Percentiles rank a stretch among this genome's conserved stretches.
Conservation (phyloP, 2,113 vertebrate species). For the Rhinoderma darwinii region DNA sequence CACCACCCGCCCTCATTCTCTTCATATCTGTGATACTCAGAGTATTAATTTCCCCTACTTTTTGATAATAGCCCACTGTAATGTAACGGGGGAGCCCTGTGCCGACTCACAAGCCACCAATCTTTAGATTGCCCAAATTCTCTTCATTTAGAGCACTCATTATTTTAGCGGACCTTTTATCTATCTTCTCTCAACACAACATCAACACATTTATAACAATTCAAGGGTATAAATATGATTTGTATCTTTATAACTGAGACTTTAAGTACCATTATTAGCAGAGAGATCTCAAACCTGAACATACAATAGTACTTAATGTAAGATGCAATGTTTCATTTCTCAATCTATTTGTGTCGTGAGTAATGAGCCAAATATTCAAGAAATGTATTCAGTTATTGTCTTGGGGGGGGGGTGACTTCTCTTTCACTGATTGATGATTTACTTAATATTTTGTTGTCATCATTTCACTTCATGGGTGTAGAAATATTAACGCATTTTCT, state of each 20-base stretch:
- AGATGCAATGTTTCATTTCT: neutral
- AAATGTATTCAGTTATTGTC: neutral
- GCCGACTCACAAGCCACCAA: no score
- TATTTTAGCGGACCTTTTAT: neutral
- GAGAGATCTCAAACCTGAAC: neutral
- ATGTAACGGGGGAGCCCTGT: no score
- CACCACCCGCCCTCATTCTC: no score
- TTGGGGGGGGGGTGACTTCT: neutral
- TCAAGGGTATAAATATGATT: neutral
- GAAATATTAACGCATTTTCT: neutral
- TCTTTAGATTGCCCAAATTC: neutral
- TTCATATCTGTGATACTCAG: no score
- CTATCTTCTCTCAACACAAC: no score
- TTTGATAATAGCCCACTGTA: no score
- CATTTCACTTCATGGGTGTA: conserved; percentile 34
- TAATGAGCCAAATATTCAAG: conserved; percentile 4
- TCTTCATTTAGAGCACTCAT: neutral
- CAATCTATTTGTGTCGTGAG: neutral
- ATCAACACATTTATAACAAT: neutral
- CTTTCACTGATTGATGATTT: conserved; percentile 9
- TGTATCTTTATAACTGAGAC: neutral
- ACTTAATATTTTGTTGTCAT: conserved; percentile 11
- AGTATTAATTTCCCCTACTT: no score
- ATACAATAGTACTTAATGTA: neutral
- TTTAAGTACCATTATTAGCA: neutral